A percentile compares a stretch with the other conserved stretches of the same genome.
Conservation (phyloP, 64 coral and sea anemone genomes). For the Anthopleura sola region DNA sequence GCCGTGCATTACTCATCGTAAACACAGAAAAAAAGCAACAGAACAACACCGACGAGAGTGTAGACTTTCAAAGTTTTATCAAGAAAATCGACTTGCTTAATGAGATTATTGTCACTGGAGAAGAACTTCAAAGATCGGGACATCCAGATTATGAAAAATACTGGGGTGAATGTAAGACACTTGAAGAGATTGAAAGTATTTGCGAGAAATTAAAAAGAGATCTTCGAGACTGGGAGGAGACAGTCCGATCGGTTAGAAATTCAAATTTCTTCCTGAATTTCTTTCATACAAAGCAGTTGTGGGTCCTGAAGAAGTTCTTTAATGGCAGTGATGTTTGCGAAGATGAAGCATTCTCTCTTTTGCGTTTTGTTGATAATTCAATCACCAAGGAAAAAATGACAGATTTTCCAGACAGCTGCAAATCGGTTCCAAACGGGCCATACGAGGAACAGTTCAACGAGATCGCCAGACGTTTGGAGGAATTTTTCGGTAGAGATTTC, state of each 20-base stretch:
- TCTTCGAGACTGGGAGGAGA: conserved; percentile 45
- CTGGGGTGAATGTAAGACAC: conserved; percentile 39
- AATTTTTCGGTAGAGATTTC: conserved; percentile 8
- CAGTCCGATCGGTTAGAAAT: conserved; percentile 25
- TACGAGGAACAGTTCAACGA: conserved; percentile 23
- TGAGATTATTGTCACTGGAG: conserved; percentile 36
- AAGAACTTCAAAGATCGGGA: conserved; percentile 51
- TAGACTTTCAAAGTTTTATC: conserved; percentile 31
- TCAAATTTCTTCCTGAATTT: conserved; percentile 71
- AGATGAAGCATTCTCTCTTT: background rate
- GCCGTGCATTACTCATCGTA: conserved; percentile 71
- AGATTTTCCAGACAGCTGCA: conserved; percentile 4
- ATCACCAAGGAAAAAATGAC: background rate
- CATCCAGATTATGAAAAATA: conserved; percentile 33
- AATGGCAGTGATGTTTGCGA: background rate
- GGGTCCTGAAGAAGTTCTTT: background rate
- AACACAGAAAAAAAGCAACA: conserved; percentile 54
- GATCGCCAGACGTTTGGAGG: conserved; percentile 44
- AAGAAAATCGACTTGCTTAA: conserved; percentile 54
- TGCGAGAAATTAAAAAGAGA: conserved; percentile 27
- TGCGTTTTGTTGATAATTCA: conserved; percentile 5
- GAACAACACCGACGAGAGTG: background rate
- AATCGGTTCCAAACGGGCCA: conserved; percentile 11
- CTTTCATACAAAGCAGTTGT: conserved; percentile 82
- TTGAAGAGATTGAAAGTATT: conserved; percentile 33